These are phyloP conservation scores for Riparia riparia DNA, from an alignment of 2,113 vertebrate genomes.

Conservation along the genomic window DNA sequence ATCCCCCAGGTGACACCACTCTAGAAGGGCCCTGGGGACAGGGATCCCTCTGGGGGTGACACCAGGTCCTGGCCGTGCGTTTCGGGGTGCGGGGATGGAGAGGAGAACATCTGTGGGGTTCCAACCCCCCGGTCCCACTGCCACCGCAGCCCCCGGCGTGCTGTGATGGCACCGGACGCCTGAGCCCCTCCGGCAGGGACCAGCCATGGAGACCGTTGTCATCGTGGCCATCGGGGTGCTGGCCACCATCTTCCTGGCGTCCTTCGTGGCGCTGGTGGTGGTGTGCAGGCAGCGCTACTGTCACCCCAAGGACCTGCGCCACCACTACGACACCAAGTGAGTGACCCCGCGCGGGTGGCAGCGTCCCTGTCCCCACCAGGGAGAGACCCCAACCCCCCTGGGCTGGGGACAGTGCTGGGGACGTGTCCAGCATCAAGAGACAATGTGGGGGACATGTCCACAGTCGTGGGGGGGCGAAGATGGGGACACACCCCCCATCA, in stretches of 20 bases:
- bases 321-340: slow-evolving; percentile 93
- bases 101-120: neutral
- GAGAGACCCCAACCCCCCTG: neutral
- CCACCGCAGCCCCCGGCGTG: neutral
- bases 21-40: neutral
- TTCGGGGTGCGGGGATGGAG: neutral
- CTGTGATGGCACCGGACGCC: neutral
- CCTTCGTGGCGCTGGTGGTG: slow-evolving; percentile 91
- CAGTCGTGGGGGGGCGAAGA: fast-evolving
- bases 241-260: slow-evolving; percentile 95
- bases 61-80: fast-evolving
- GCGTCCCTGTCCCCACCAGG: fast-evolving
- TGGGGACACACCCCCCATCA: neutral
- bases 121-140: fast-evolving
- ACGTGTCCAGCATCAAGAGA: neutral
- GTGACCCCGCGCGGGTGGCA: neutral
- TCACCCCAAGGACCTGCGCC: slow-evolving; percentile 85
- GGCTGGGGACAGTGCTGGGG: neutral
- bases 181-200: neutral
- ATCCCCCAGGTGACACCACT: neutral
- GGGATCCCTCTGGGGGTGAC: neutral
- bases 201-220: slow-evolving; percentile 94
- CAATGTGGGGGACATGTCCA: too few relatives aligned
- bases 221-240: slow-evolving; percentile 95
- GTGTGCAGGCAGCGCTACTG: slow-evolving; percentile 95